phyloP scores from a whole-genome alignment of 2,888 invertebrate genomes.

The Chymomyza caudatula region DNA sequence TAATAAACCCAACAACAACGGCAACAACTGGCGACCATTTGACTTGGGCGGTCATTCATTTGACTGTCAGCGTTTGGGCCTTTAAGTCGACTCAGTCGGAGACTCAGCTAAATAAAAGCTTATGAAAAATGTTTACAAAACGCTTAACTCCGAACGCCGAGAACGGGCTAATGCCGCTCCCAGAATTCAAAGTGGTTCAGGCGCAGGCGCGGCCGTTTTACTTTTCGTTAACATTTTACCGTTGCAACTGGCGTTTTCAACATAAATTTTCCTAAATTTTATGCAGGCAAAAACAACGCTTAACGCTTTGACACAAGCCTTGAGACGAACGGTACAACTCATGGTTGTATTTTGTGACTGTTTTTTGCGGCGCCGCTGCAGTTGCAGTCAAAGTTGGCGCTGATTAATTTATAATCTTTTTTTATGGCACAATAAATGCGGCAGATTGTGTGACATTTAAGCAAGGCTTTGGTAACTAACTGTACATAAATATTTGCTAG shows the following conservation, averaged over 20 bases:
- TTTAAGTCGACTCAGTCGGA: conserved; percentile 17
- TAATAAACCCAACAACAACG: conserved; percentile 27
- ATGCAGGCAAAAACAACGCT: conserved; percentile 26
- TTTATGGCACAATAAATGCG: not conserved
- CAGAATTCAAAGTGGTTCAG: conserved; percentile 32
- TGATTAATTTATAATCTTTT: conserved; percentile 56
- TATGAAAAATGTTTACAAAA: conserved; percentile 47
- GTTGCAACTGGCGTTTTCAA: conserved; percentile 46
- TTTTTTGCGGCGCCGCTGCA: not conserved
- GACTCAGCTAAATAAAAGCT: conserved; percentile 5
- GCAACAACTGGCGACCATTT: conserved; percentile 7
- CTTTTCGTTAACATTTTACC: conserved; percentile 44
- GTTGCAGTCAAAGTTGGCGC: conserved; percentile 6
- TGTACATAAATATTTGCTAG: not conserved
- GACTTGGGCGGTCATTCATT: conserved; percentile 49
- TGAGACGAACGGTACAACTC: conserved; percentile 37
- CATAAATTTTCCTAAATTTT: conserved; percentile 50
- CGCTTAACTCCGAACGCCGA: conserved; percentile 39
- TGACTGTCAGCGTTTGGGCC: conserved; percentile 58
- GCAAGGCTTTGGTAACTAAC: not conserved
- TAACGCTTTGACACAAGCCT: conserved; percentile 24
- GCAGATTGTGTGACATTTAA: conserved; percentile 41
- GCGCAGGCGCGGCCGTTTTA: conserved; percentile 64
- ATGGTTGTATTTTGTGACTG: conserved; percentile 28
- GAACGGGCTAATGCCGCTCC: conserved; percentile 49